phyloP scores from a whole-genome alignment of 1,140 invertebrate genomes.

The Goniozus legneri region DNA sequence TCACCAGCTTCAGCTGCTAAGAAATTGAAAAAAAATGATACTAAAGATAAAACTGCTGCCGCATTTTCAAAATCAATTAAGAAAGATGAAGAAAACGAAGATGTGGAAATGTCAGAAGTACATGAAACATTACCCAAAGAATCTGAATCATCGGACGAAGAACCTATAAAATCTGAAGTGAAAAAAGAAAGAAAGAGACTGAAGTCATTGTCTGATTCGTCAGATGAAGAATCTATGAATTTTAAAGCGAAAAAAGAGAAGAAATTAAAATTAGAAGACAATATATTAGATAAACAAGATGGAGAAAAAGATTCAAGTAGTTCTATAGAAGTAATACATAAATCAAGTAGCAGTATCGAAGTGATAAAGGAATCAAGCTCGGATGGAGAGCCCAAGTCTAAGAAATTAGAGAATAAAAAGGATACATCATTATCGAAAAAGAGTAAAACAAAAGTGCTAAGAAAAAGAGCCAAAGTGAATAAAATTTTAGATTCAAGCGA shows the following conservation, averaged over 20 bases:
- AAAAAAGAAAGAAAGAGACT: not conserved
- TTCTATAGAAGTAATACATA: too few species aligned
- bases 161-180: not conserved
- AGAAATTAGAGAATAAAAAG: conserved; percentile 6
- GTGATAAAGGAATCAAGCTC: too few species aligned
- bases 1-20: not conserved
- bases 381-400: too few species aligned
- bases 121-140: too few species aligned
- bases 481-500: conserved; percentile 30
- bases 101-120: too few species aligned
- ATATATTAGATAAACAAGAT: too few species aligned
- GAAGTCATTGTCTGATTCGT: too few species aligned
- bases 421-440: conserved; percentile 19
- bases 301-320: too few species aligned
- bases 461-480: too few species aligned
- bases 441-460: conserved; percentile 24
- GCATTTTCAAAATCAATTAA: too few species aligned
- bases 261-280: too few species aligned
- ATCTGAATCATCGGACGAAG: not conserved
- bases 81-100: not conserved
- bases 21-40: conserved; percentile 10
- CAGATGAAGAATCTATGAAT: not conserved
- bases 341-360: conserved; percentile 6
- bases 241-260: not conserved
- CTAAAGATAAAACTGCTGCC: not conserved